A percentile compares a stretch with the other conserved stretches of the same genome.
Conservation (phyloP, 1,140 invertebrate species). For the Maniola jurtina region DNA sequence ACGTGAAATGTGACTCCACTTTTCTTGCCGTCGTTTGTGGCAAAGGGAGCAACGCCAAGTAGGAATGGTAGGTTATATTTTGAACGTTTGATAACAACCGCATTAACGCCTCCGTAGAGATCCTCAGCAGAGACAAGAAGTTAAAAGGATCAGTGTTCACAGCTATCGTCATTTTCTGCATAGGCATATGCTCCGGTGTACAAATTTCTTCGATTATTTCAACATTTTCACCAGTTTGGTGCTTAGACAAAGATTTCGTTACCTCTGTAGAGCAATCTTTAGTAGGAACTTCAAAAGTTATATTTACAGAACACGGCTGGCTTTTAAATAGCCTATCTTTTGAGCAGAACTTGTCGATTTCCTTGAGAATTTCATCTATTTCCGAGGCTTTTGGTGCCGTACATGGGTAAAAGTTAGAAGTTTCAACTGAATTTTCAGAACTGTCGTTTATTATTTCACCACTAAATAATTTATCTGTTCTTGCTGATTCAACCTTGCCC, state of each 20-base stretch:
- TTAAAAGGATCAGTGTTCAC: slow-evolving; percentile 64
- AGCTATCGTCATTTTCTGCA: slow-evolving; percentile 44
- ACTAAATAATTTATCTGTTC: background rate
- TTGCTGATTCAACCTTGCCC: background rate
- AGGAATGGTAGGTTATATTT: slow-evolving; percentile 45
- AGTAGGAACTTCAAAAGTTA: slow-evolving; percentile 47
- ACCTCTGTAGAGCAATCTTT: slow-evolving; percentile 53
- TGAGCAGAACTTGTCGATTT: background rate
- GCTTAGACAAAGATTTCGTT: slow-evolving; percentile 45
- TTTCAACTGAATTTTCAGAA: slow-evolving; percentile 3
- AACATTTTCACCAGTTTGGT: slow-evolving; percentile 15
- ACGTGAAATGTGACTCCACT: slow-evolving; percentile 39
- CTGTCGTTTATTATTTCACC: background rate
- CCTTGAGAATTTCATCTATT: background rate
- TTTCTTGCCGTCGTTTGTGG: slow-evolving; percentile 24
- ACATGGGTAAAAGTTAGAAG: slow-evolving; percentile 1
- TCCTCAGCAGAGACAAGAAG: slow-evolving; percentile 45
- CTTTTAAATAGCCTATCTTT: slow-evolving; percentile 1
- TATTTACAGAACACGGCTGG: slow-evolving; percentile 34
- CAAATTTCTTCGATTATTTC: slow-evolving; percentile 34
- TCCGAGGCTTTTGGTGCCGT: background rate
- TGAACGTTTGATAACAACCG: slow-evolving; percentile 52
- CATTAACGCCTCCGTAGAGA: slow-evolving; percentile 53
- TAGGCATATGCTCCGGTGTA: background rate
- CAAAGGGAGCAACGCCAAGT: slow-evolving; percentile 41